Percentiles rank a stretch among this genome's conserved stretches.
Conservation (phyloP, 2,888 invertebrate genomes). For the Drosophila ezoana region DNA sequence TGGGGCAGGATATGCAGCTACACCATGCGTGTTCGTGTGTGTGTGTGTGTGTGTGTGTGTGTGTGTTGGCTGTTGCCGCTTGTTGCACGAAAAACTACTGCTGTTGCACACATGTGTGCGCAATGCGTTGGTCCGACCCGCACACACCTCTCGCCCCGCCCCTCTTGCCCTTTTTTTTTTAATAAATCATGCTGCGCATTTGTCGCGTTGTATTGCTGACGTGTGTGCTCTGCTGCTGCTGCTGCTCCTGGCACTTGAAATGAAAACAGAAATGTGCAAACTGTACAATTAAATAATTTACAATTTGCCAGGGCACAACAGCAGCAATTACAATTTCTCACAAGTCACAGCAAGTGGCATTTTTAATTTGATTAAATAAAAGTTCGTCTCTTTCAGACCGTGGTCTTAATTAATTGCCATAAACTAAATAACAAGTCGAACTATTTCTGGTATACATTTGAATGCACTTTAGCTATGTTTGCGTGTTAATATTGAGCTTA, state of each 20-base stretch:
- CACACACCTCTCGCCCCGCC: slow-evolving; percentile 1
- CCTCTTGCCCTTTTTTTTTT: slow-evolving; percentile 26
- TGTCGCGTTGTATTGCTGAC: slow-evolving; percentile 52
- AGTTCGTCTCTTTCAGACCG: slow-evolving; percentile 9
- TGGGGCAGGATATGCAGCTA: slow-evolving; percentile 17
- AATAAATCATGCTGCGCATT: slow-evolving; percentile 71
- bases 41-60: neutral
- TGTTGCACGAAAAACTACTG: slow-evolving; percentile 49
- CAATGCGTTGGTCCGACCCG: slow-evolving; percentile 51
- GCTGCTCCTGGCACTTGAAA: slow-evolving; percentile 59
- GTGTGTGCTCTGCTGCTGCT: slow-evolving; percentile 9
- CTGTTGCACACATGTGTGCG: slow-evolving; percentile 60
- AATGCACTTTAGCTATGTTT: no score
- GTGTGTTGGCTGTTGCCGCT: slow-evolving; percentile 17
- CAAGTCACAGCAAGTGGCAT: slow-evolving; percentile 66
- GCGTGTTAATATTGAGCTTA: no score
- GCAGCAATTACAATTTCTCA: slow-evolving; percentile 41
- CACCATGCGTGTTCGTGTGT: slow-evolving; percentile 38
- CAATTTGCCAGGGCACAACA: slow-evolving; percentile 54
- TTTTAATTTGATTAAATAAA: slow-evolving; percentile 73
- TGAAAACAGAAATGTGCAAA: slow-evolving; percentile 58
- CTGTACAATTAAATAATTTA: slow-evolving; percentile 72
- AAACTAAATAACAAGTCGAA: neutral
- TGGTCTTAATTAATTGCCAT: slow-evolving; percentile 4
- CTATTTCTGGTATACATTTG: no score